These are phyloP conservation scores for Thermophis baileyi DNA, from an alignment of 2,113 vertebrate genomes.

Conservation along the genomic window DNA sequence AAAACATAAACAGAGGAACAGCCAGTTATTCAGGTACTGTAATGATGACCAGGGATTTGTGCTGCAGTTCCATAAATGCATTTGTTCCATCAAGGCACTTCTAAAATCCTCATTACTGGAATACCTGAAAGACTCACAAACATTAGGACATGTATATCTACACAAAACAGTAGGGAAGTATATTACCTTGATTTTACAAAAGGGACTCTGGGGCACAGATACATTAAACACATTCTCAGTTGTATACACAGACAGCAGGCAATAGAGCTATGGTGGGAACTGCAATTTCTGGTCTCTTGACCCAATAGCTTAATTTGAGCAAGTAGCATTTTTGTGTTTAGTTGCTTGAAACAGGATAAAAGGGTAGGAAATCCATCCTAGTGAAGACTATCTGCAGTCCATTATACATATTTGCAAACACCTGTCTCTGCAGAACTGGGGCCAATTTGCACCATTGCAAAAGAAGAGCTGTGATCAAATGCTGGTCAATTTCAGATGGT, in stretches of 20 bases:
- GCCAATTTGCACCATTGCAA: neutral
- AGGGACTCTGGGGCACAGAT: neutral
- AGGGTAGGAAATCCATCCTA: neutral
- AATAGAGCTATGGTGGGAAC: neutral
- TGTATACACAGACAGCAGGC: neutral
- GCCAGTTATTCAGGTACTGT: conserved; percentile 57
- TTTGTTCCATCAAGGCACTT: conserved; percentile 13
- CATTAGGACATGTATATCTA: conserved; percentile 25
- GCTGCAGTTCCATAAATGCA: conserved; percentile 51
- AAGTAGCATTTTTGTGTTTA: neutral
- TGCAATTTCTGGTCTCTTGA: neutral
- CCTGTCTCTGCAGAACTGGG: neutral
- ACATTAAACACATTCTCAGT: neutral
- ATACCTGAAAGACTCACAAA: conserved; percentile 14
- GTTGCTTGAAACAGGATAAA: neutral
- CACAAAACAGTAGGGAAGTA: neutral
- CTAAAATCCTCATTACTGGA: neutral
- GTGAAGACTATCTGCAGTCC: neutral
- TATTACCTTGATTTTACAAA: neutral
- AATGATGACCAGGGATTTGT: conserved; percentile 62
- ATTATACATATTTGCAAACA: neutral
- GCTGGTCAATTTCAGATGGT: neutral
- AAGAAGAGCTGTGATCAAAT: neutral
- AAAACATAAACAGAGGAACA: conserved; percentile 65
- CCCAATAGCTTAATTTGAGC: neutral